Conservation (phyloP, 92 coral and sea anemone species). For the Zoanthus sociatus region DNA sequence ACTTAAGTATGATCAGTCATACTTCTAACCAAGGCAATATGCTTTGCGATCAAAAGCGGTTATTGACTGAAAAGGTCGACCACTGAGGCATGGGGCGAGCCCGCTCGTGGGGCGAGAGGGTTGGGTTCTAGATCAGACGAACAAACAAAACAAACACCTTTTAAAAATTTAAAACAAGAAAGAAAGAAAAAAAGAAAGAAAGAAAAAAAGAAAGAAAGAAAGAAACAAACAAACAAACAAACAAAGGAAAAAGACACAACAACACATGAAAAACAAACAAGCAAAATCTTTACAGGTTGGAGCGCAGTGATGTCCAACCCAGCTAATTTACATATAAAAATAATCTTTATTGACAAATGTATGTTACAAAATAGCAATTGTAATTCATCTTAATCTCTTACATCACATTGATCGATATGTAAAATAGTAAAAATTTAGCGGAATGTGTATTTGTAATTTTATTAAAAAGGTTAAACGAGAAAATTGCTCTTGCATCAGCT, state of each 20-base stretch:
- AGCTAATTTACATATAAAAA: background rate
- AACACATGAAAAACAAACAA: background rate
- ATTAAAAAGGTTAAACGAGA: background rate
- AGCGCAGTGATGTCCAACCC: background rate
- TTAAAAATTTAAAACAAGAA: no score
- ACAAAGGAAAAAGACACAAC: background rate
- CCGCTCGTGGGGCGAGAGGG: no score
- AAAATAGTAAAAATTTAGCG: background rate
- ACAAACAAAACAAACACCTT: no score
- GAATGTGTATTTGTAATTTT: background rate
- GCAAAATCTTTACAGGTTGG: background rate
- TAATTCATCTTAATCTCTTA: background rate
- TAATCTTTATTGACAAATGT: slow-evolving; percentile 41
- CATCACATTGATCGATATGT: background rate
- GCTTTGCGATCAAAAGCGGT: no score
- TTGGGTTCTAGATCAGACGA: no score
- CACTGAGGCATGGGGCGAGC: no score
- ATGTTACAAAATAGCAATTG: slow-evolving; percentile 26
- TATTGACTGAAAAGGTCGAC: no score
- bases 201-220: background rate
- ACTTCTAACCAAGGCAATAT: no score
- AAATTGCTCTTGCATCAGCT: background rate
- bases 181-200: no score
- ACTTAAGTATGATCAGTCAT: no score
- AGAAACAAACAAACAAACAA: background rate